These are phyloP conservation scores for Cataglyphis livida DNA, from an alignment of 2,888 invertebrate species.

Conservation along the genomic window DNA sequence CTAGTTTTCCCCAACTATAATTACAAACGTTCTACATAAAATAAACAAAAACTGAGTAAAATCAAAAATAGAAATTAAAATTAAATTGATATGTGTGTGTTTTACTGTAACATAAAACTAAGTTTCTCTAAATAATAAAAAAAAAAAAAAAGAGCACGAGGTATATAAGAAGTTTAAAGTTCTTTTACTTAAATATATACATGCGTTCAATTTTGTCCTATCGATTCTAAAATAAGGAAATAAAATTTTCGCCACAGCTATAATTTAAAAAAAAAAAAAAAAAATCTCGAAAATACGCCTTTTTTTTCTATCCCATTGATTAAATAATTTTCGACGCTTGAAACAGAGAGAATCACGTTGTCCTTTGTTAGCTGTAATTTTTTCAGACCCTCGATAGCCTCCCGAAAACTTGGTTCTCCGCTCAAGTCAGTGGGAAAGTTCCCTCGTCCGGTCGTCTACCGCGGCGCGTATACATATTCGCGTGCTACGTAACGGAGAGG, in stretches of 20 bases:
- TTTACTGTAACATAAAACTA: not conserved
- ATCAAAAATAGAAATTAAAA: not conserved
- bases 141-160: not conserved
- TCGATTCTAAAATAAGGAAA: not conserved
- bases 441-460: not conserved
- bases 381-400: no score
- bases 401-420: not conserved
- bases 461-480: constrained; percentile 39
- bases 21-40: not conserved
- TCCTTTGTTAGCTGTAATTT: not conserved
- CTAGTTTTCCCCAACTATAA: not conserved
- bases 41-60: not conserved
- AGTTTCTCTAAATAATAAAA: not conserved
- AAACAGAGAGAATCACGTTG: not conserved
- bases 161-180: not conserved
- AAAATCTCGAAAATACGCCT: no score
- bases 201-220: not conserved
- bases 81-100: not conserved
- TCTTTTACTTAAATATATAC: not conserved
- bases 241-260: not conserved
- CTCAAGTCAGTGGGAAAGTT: constrained; percentile 20
- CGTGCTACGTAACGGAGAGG: constrained; percentile 61
- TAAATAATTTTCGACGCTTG: not conserved
- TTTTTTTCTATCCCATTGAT: not conserved
- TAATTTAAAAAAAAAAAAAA: not conserved